phyloP scores from a whole-genome alignment of 1,140 invertebrate species.

The Diachasmimorpha longicaudata region DNA sequence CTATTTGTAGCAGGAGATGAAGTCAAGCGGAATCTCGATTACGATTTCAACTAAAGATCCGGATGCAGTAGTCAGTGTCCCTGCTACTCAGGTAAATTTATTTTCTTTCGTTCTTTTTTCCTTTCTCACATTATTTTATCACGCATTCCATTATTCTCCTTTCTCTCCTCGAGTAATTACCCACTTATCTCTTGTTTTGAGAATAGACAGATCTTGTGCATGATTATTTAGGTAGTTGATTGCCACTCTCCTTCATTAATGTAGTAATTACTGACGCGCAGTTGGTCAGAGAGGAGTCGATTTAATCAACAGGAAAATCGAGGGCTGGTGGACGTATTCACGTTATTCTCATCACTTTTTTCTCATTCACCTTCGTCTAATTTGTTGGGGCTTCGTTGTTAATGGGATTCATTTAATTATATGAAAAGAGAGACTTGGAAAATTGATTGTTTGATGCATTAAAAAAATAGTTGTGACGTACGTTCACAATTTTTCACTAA shows the following conservation, averaged over 20 bases:
- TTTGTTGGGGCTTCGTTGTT: background rate
- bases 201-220: background rate
- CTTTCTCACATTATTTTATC: background rate
- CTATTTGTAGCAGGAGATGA: constrained; percentile 62
- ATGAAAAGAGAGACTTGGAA: no score
- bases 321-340: background rate
- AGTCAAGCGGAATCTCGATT: constrained; percentile 57
- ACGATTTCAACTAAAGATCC: constrained; percentile 58
- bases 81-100: constrained; percentile 59
- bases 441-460: no score
- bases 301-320: background rate
- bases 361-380: background rate
- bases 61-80: constrained; percentile 56
- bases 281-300: background rate
- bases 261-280: background rate
- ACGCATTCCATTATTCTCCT: background rate
- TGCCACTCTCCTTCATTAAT: background rate
- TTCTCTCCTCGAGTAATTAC: background rate
- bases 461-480: no score
- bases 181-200: background rate
- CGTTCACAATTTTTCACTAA: no score
- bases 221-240: background rate
- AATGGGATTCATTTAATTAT: background rate
- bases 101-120: constrained; percentile 33
- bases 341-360: background rate